A percentile compares a stretch with the other conserved stretches of the same genome.
Conservation (phyloP, 2,888 invertebrate species). For the Heliconius charithonia region DNA sequence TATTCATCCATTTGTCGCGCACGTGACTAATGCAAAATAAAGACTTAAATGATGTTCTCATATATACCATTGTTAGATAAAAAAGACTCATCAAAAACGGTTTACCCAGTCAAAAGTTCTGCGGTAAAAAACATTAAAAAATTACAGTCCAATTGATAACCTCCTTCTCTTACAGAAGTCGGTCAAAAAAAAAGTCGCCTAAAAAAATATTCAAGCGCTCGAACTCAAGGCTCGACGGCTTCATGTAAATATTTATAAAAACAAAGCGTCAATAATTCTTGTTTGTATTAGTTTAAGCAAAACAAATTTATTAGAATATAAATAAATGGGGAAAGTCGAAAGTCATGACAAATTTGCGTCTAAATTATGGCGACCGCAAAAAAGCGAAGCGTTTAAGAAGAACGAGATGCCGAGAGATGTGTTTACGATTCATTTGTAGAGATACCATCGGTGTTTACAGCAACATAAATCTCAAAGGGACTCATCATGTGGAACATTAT, state of each 20-base stretch:
- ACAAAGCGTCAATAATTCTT: slow-evolving; percentile 12
- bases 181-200: no score
- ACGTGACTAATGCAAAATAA: no score
- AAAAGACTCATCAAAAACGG: no score
- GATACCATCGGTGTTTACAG: no score
- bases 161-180: no score
- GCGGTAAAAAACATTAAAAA: no score
- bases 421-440: slow-evolving; percentile 72
- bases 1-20: no score
- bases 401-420: slow-evolving; percentile 66
- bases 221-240: neutral
- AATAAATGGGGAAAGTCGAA: slow-evolving; percentile 38
- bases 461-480: no score
- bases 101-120: no score
- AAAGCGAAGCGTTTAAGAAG: slow-evolving; percentile 72
- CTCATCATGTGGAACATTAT: neutral
- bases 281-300: slow-evolving; percentile 8
- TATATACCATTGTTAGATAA: no score
- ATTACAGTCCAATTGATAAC: no score
- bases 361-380: slow-evolving; percentile 67
- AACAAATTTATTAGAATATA: neutral
- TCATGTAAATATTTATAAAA: slow-evolving; percentile 6
- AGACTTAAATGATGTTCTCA: no score
- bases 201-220: neutral
- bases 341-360: slow-evolving; percentile 68